Evolutionary conservation across 2,888 invertebrate genomes (phyloP).

Genomic region (Clostera curtula): DNA sequence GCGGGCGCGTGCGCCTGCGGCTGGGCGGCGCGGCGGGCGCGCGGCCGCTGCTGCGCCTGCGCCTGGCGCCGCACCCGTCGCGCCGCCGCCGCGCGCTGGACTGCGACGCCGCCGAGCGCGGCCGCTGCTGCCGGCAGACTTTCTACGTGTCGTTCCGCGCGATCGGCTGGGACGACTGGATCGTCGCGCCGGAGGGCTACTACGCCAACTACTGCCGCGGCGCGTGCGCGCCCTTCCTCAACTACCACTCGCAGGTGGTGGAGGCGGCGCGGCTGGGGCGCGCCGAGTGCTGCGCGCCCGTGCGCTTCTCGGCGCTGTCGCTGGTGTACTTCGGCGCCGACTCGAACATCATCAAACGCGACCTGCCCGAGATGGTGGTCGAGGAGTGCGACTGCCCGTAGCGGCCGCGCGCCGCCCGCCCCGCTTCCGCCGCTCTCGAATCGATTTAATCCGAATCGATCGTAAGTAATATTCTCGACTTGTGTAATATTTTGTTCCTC

Average conservation of each 20-base stretch:
- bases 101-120: conserved; percentile 77
- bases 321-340: conserved; percentile 94
- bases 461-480: conserved; percentile 72
- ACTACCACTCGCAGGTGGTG: conserved; percentile 92
- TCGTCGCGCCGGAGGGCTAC: conserved; percentile 92
- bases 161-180: conserved; percentile 96
- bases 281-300: conserved; percentile 93
- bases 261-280: conserved; percentile 92
- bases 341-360: conserved; percentile 92
- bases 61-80: conserved; percentile 80
- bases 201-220: conserved; percentile 96
- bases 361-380: conserved; percentile 96
- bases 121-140: conserved; percentile 87
- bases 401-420: conserved; percentile 46
- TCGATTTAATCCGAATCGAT: conserved; percentile 69
- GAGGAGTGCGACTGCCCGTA: conserved; percentile 97
- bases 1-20: conserved; percentile 81
- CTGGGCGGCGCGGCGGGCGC: conserved; percentile 76
- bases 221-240: conserved; percentile 89
- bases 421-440: conserved; percentile 67
- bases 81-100: conserved; percentile 89
- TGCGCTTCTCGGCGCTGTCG: conserved; percentile 94
- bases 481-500: conserved; percentile 75
- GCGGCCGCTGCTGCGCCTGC: conserved; percentile 88
- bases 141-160: conserved; percentile 94